phyloP scores from a whole-genome alignment of 2,888 invertebrate genomes.

The Seira musarum region DNA sequence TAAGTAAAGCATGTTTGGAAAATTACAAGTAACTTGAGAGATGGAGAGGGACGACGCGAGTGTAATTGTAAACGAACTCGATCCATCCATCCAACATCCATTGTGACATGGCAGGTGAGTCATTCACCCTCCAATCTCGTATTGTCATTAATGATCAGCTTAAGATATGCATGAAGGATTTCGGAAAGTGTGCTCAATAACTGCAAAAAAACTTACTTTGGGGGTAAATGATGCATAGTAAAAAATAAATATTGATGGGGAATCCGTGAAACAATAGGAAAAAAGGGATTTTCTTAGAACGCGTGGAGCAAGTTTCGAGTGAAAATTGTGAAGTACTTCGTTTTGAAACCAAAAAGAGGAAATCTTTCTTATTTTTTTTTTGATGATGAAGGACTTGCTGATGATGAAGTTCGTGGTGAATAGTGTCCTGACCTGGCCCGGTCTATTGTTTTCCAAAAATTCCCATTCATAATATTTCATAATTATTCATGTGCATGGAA shows the following conservation, averaged over 20 bases:
- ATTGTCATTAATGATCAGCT: too few species aligned
- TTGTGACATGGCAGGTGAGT: background rate
- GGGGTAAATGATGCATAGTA: background rate
- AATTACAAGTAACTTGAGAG: slow-evolving; percentile 1
- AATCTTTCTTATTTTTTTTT: background rate
- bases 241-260: background rate
- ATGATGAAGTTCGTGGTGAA: background rate
- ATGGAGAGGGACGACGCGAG: background rate
- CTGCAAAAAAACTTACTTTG: too few species aligned
- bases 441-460: slow-evolving; percentile 52
- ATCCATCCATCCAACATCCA: background rate
- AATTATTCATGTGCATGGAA: slow-evolving; percentile 59
- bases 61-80: background rate
- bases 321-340: background rate
- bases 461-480: slow-evolving; percentile 53
- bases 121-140: too few species aligned
- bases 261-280: background rate
- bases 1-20: background rate
- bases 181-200: too few species aligned
- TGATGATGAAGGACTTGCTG: background rate
- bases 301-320: background rate
- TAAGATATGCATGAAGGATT: too few species aligned
- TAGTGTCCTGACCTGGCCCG: too few species aligned
- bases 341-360: background rate
- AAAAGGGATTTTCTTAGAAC: too few species aligned